Conservation (phyloP, 2,888 invertebrate genomes). For the Dusona sp. region DNA sequence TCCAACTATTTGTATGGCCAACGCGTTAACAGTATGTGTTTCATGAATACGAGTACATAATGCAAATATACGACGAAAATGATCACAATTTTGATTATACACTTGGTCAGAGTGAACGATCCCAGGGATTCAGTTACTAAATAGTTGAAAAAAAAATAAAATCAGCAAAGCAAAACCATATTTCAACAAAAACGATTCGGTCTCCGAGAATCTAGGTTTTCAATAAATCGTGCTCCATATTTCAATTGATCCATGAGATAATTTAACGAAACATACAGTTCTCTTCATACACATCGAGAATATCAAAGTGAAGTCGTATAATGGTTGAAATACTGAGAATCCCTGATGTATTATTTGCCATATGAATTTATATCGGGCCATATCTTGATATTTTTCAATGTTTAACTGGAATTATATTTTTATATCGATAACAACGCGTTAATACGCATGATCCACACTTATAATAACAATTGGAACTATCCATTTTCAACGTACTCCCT, state of each 20-base stretch:
- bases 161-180: neutral
- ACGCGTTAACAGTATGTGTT: neutral
- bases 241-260: neutral
- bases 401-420: neutral
- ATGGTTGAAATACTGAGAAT: conserved; percentile 18
- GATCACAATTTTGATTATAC: neutral
- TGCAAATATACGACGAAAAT: neutral
- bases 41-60: neutral
- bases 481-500: conserved; percentile 1
- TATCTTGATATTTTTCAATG: neutral
- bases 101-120: neutral
- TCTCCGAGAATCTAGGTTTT: neutral
- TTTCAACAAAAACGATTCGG: neutral
- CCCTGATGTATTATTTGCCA: neutral
- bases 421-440: conserved; percentile 12
- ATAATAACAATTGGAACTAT: conserved; percentile 31
- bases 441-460: conserved; percentile 13
- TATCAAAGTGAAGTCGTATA: neutral
- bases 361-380: neutral
- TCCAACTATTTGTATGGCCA: conserved; percentile 27
- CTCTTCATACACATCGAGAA: too few relatives aligned
- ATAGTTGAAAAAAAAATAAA: neutral
- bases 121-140: neutral
- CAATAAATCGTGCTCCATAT: neutral
- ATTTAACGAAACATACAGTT: neutral